Percentiles rank a stretch among this genome's conserved stretches.
phyloP scores from a whole-genome alignment of 2,888 invertebrate genomes.

The Pyrrhosoma nymphula region DNA sequence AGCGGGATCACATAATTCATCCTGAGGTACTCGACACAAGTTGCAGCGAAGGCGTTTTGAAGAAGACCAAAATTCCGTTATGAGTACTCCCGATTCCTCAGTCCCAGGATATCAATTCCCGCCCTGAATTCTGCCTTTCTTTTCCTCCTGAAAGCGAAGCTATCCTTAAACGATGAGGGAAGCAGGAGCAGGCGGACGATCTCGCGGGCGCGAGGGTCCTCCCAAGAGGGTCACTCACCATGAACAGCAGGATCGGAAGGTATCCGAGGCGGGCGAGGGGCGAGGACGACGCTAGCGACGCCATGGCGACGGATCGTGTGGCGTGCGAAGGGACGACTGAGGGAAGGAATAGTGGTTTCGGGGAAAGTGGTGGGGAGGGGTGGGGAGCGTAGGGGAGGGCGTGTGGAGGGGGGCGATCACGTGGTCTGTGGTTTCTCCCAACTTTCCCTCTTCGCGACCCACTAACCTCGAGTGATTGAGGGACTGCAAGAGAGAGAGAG shows the following conservation, averaged over 20 bases:
- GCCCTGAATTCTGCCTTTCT: no score
- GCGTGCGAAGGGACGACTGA: not conserved
- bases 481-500: not conserved
- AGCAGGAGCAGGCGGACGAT: no score
- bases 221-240: not conserved
- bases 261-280: not conserved
- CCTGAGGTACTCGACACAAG: no score
- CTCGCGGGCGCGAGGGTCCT: not conserved
- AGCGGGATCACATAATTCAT: no score
- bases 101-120: no score
- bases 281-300: not conserved
- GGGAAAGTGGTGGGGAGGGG: not conserved
- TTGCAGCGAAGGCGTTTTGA: no score
- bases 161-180: no score
- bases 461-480: not conserved
- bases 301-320: not conserved
- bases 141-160: no score
- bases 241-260: not conserved
- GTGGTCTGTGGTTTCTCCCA: not conserved
- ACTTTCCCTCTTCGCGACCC: slow-evolving; percentile 20
- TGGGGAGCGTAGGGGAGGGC: not conserved
- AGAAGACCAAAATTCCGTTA: no score
- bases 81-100: no score
- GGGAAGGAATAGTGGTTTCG: not conserved
- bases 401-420: not conserved